Percentiles rank a stretch among this genome's conserved stretches.
These are phyloP conservation scores for Aspidoscelis tigris DNA, from an alignment of 2,113 vertebrate genomes.

Conservation along the genomic window DNA sequence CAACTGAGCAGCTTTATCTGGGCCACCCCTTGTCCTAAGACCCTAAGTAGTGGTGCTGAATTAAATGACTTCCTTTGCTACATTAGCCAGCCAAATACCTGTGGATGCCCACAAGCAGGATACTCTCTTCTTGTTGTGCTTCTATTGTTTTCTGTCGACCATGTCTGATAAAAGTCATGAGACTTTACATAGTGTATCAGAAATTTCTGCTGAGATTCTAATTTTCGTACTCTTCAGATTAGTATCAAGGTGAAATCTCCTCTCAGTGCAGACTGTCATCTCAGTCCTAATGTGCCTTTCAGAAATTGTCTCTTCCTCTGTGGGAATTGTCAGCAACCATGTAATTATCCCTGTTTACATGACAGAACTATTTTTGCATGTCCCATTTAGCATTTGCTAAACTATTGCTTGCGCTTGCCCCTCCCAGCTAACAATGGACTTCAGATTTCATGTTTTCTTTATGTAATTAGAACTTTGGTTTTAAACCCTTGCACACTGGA, in stretches of 20 bases:
- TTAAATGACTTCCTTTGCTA: not conserved
- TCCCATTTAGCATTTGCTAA: constrained; percentile 67
- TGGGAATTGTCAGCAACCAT: constrained; percentile 66
- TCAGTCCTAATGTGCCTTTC: constrained; percentile 43
- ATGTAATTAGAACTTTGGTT: constrained; percentile 57
- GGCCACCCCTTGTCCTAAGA: too few relatives aligned
- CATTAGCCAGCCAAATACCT: not conserved
- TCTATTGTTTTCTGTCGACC: constrained; percentile 12
- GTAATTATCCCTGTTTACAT: constrained; percentile 69
- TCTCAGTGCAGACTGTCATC: constrained; percentile 31
- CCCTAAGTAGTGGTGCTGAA: not conserved
- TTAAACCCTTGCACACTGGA: constrained; percentile 51
- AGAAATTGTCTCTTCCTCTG: constrained; percentile 53
- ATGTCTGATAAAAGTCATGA: not conserved
- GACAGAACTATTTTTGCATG: constrained; percentile 65
- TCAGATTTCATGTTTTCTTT: constrained; percentile 44
- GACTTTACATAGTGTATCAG: not conserved
- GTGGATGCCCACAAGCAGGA: not conserved
- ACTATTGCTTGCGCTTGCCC: constrained; percentile 62
- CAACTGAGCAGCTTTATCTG: too few relatives aligned
- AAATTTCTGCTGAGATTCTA: constrained; percentile 36
- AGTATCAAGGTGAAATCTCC: constrained; percentile 35
- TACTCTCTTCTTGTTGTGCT: not conserved
- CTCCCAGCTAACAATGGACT: constrained; percentile 63
- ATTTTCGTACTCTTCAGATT: constrained; percentile 39